Evolutionary conservation across 2,797 vertebrate genomes (phyloP), one percentile per base, ranked within the genome.

Genomic region (Microcaecilia unicolor): DNA sequence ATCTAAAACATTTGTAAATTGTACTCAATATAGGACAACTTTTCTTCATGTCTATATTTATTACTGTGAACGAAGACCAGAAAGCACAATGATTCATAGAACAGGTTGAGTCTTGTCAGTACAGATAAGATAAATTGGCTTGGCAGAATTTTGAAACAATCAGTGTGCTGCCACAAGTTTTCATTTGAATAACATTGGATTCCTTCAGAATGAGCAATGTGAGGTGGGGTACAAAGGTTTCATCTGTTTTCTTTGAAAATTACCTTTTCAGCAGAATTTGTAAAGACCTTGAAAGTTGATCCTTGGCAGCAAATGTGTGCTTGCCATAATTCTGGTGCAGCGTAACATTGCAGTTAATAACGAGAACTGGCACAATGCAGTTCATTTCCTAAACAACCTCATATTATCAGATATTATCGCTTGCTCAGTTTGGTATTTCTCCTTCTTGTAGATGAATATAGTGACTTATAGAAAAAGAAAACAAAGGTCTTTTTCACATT

Each of bases 11-110:
- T 26, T 24, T 40, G 41, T 19, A 51, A 48, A 58, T 22, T 43
- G 37, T 47, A 43, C 45, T 54, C 65, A 37, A 31, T 55, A 51
- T 22, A 52, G 34, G 34, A 27, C 49, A 42, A 46, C 7, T 61
- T 44, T 61, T 65, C 63, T 53, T 66, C 51, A 40, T 1, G 16
- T 48, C 42, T 9, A 0, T 60, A 40, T 37, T 56, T 0, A 24
- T 67, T 55, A 53, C 46, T 34, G 20, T 14, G 41, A 42, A 15
- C 35, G 55, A 39, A 55, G 43, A 60, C 29, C 31, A 48, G 48
- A 46, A 37, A 49, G 30, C 14, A 2, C 30, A 20, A 51, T 58
- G 36, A 37, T 56, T 37, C 41, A 39, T 8, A 3, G 10, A 25
- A 31, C 18, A 5, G 2, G 35, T 63, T 21, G 28, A 29, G 22